Base-by-base conservation (phyloP, 2,797 vertebrate genomes). In the Selene dorsalis region DNA sequence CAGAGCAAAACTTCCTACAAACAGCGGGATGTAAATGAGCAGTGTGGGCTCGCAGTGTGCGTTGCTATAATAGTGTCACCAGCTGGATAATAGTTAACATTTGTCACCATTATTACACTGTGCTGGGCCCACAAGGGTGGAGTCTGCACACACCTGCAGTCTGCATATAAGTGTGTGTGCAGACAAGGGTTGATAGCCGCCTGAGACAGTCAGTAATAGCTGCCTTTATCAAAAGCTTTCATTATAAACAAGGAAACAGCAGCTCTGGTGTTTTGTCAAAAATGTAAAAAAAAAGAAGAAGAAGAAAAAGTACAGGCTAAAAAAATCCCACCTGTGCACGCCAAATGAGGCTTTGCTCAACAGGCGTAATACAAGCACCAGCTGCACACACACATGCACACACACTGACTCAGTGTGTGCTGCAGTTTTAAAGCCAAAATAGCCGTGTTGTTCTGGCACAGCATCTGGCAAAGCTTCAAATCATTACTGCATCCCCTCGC, bases 21-120 rank as follows among this genome's bases (percentile, higher is more conserved):
- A 79, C 87, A 87, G 82, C 74, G 45, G 80, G 80, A 80, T 65
- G 70, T 74, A 80, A 88, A 88, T 77, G 79, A 87, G 77, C 38
- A 20, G 70, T 32, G 67, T 61, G 66, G 28, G 55, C 47, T 73
- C 28, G 4, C 77, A 8, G 64, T 68, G 64, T 72, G 85, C 56
- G 78, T 69, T 69, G 60, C 57, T 47, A 28, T 80, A 68, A 83
- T 53, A 75, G 78, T 77, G 69, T 83, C 82, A 89, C 86, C 85
- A 89, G 84, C 89, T 91, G 87, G 77, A 85, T 89, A 88, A 89
- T 77, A 59, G 78, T 85, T 68, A 71, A 55, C 60, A 82, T 91
- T 88, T 81, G 85, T 89, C 78, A 89, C 76, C 67, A 74, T 89
- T 85, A 80, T 78, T 78, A 73, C 35, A n/a, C 57, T 68, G 59